Evolutionary conservation across 1,140 invertebrate genomes (phyloP), one percentile per base, ranked within the genome.

Genomic region (Dreissena polymorpha): DNA sequence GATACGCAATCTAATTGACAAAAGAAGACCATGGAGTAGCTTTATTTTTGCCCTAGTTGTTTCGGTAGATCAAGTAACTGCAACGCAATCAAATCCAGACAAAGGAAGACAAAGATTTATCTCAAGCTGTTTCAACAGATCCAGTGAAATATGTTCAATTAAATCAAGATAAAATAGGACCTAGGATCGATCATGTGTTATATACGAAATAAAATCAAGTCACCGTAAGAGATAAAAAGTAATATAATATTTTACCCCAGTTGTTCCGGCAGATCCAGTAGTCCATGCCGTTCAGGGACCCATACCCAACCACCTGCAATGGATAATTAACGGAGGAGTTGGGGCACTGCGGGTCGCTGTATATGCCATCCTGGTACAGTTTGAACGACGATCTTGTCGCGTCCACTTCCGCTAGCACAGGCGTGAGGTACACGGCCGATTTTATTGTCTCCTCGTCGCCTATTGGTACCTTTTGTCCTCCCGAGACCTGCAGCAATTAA

Each of bases 221-320:
- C 2, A 5, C 39, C 39, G 8, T 39, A 39, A 39, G 65, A 39
- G 3, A 39, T 39, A 39, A 39, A n/a, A n/a, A 39, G 2, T 39
- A 5, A 39, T 8, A 39, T 39, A 5, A 39, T 39, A 39, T 39
- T 68, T 16, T 50, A 76, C 86, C 85, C 85, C 86, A 87, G 50
- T 82, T 86, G 51, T 88, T 88, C 67, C 85, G 84, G 29, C 74
- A 77, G 13, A 88, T 73, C 87, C 87, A 88, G 57, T 85, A 88
- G 39, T 81, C 77, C 18, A 72, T 13, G 12, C 82, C 85, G 13
- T 75, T 75, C 57, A 80, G 60, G 0, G 94, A 94, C 25, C 96
- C 96, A 90, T 97, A 97, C 53, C 97, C 97, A 73, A 97, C 96
- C 55, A 95, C 94, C n/a, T 97, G 91, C 14, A 97, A 97, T 82